Evolutionary conservation across 2,113 vertebrate genomes (phyloP).

Genomic region (Myrmophylax atrothorax): DNA sequence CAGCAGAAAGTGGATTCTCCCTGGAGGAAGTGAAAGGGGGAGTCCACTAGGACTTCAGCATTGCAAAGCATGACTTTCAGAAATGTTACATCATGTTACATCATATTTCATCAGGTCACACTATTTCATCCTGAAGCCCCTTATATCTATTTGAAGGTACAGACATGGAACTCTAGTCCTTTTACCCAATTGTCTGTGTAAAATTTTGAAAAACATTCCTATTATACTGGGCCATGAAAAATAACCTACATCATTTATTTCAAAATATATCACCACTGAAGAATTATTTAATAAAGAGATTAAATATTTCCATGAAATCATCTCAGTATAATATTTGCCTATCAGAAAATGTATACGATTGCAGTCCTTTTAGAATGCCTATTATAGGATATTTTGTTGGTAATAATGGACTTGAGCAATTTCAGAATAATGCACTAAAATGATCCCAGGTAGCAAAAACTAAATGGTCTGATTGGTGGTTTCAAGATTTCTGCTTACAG

Average conservation of each 20-base stretch:
- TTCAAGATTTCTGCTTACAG: not conserved
- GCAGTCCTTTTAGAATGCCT: not conserved
- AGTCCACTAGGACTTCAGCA: not conserved
- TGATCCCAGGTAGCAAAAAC: not conserved
- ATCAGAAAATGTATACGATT: not conserved
- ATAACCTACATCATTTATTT: not conserved
- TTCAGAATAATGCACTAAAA: not conserved
- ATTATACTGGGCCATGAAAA: not conserved
- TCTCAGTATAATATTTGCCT: not conserved
- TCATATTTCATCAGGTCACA: not conserved
- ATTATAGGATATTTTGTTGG: not conserved
- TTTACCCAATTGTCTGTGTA: not conserved
- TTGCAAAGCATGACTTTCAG: not conserved
- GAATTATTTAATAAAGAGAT: not conserved
- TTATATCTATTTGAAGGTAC: not conserved
- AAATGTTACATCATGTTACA: not conserved
- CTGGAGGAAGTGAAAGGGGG: rapidly evolving
- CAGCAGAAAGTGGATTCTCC: not conserved
- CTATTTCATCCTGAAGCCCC: not conserved
- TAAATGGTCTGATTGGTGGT: not conserved
- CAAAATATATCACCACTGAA: not conserved
- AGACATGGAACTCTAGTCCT: not conserved
- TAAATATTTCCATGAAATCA: not conserved
- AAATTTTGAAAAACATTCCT: not conserved
- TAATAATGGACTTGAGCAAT: not conserved